A percentile compares a stretch with the other conserved stretches of the same genome.
Conservation (phyloP, 2,888 invertebrate genomes). For the Allophyes oxyacanthae region DNA sequence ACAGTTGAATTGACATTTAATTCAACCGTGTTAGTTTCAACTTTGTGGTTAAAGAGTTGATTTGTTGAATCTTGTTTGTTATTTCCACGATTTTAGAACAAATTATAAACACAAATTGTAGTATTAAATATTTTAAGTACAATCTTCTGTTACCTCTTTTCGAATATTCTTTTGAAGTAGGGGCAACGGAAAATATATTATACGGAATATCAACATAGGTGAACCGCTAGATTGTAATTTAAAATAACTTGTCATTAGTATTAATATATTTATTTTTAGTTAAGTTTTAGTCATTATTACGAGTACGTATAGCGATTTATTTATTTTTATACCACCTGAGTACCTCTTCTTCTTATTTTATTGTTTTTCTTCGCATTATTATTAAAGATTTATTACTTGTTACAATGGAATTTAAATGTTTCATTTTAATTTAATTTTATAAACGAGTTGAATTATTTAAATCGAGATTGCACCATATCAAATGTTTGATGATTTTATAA, state of each 20-base stretch:
- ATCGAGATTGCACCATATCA: constrained; percentile 44
- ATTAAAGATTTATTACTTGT: constrained; percentile 66
- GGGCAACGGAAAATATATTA: constrained; percentile 86
- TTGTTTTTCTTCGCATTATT: constrained; percentile 66
- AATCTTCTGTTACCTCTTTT: constrained; percentile 89
- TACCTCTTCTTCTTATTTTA: constrained; percentile 84
- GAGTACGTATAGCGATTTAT: constrained; percentile 78
- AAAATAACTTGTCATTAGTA: constrained; percentile 89
- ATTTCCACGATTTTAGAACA: constrained; percentile 50
- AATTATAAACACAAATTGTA: constrained; percentile 70
- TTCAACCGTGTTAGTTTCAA: constrained; percentile 35
- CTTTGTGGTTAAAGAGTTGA: constrained; percentile 39
- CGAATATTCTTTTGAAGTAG: constrained; percentile 75
- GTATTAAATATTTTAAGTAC: constrained; percentile 83
- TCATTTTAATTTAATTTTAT: constrained; percentile 46
- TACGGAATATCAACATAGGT: constrained; percentile 82
- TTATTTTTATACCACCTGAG: constrained; percentile 86
- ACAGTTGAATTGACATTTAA: constrained; percentile 56
- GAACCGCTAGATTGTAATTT: constrained; percentile 86
- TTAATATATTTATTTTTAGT: constrained; percentile 88
- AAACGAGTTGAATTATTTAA: constrained; percentile 43
- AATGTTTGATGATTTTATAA: constrained; percentile 39
- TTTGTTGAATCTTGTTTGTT: constrained; percentile 44
- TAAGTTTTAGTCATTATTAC: constrained; percentile 80
- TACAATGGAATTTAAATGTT: constrained; percentile 56